phyloP scores from a whole-genome alignment of 2,113 vertebrate genomes.

The Tympanuchus pallidicinctus region DNA sequence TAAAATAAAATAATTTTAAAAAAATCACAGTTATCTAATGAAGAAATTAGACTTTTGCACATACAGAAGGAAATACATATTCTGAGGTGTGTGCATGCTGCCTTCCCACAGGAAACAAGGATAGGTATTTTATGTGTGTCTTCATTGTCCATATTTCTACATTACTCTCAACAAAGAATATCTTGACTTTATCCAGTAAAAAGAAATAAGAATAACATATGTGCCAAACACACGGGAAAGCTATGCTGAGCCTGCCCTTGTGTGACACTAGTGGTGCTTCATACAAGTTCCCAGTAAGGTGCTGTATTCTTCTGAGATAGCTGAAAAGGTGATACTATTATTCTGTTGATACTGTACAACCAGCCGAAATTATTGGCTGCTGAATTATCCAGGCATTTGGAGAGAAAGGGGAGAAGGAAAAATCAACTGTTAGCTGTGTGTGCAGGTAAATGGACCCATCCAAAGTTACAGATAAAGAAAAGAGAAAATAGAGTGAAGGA shows the following conservation, averaged over 20 bases:
- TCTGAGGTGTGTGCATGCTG: not conserved
- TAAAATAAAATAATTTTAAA: not conserved
- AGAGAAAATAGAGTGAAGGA: not conserved
- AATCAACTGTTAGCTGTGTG: not conserved
- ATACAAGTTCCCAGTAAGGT: not conserved
- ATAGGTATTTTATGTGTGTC: not conserved
- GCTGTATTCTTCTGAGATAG: not conserved
- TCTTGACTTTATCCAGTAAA: not conserved
- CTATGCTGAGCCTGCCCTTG: not conserved
- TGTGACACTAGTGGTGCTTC: not conserved
- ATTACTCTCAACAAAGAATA: not conserved
- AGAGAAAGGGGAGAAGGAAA: not conserved
- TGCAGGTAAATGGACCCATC: not conserved
- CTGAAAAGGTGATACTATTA: not conserved
- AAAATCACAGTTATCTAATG: not conserved
- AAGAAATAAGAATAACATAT: not conserved
- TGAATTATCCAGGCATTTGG: not conserved
- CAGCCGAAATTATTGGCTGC: not conserved
- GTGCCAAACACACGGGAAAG: not conserved
- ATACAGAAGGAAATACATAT: not conserved
- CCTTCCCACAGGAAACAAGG: not conserved
- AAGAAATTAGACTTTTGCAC: not conserved
- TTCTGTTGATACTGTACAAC: not conserved
- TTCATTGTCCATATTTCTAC: not conserved
- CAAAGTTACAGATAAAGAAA: not conserved